A percentile compares a stretch with the other conserved stretches of the same genome.
Conservation (phyloP, 2,888 invertebrate species). For the Microdon myrmicae region DNA sequence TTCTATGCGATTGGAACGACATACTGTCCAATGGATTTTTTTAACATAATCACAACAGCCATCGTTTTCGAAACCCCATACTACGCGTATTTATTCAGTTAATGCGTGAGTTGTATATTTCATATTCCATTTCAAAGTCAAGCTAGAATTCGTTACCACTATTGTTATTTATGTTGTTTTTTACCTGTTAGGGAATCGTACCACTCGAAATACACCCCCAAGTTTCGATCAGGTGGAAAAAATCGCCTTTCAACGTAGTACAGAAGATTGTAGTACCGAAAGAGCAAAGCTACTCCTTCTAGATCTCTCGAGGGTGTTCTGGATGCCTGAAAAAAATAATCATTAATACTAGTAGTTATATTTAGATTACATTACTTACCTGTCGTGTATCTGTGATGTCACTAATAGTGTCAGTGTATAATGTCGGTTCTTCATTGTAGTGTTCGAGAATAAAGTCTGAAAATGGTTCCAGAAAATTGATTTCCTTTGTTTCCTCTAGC, state of each 20-base stretch:
- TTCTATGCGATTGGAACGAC: no score
- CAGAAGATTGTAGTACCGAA: slow-evolving; percentile 94
- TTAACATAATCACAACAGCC: no score
- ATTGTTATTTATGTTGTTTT: neutral
- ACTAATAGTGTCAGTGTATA: slow-evolving; percentile 87
- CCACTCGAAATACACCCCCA: slow-evolving; percentile 96
- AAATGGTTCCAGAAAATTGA: slow-evolving; percentile 89
- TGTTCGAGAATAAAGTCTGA: slow-evolving; percentile 95
- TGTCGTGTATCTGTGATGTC: slow-evolving; percentile 94
- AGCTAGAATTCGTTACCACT: no score
- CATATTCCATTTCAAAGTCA: no score
- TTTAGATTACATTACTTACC: slow-evolving; percentile 68
- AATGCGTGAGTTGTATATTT: neutral
- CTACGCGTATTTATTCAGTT: neutral
- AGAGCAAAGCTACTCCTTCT: slow-evolving; percentile 85
- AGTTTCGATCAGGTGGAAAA: slow-evolving; percentile 89
- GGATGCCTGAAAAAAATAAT: slow-evolving; percentile 76
- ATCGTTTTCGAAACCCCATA: no score
- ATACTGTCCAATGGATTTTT: no score
- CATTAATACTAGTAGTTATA: neutral
- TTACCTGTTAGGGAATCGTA: slow-evolving; percentile 92
- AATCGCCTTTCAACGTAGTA: slow-evolving; percentile 94
- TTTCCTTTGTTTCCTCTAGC: slow-evolving; percentile 95
- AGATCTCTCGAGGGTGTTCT: slow-evolving; percentile 89
- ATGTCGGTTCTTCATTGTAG: slow-evolving; percentile 89